Evolutionary conservation across 2,797 vertebrate genomes (phyloP), one percentile per base, ranked within the genome.

Genomic region (Ibycter americanus): DNA sequence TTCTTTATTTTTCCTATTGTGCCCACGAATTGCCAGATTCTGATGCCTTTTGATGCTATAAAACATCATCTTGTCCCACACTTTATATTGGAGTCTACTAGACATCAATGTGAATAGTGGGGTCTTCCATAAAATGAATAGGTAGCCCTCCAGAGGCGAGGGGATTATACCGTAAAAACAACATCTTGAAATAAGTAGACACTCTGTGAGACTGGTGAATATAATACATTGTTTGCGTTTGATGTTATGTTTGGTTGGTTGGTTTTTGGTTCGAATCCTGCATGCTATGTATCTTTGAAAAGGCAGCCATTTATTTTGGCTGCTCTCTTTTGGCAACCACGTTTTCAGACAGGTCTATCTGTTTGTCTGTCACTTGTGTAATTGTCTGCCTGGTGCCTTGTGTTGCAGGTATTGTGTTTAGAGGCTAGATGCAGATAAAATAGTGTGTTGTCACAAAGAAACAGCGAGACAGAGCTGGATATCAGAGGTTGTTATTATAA

Each of bases 391-490:
- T 49, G 47, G 19, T 85, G 26, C 46, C 17, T 56, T 65, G 29
- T 32, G 36, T 15, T 27, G 49, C 19, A 51, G 17, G 9, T 15
- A 32, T 13, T 61, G 44, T 11, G 14, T 62, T 87, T 38, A 56
- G 54, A 51, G 44, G 23, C 18, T 68, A 25, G 22, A 42, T 67
- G 29, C 22, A 23, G 8, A 15, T 32, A 31, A 63, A 59, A n/a
- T 34, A 56, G 55, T 31, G 20, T 2, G 14, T 52, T 76, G 27
- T 17, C 38, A 49, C 20, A 15, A 72, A 58, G 49, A 85, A 77
- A 8, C 11, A 26, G 42, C 0, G 0, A 40, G 40, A 40, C 20
- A 44, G 55, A 31, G 42, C 19, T 61, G 6, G 13, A 1, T 79
- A 15, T 47, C 11, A 22, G 63, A 58, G 32, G 11, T 27, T 5